Conservation (phyloP, 2,113 vertebrate species). For the Malurus alboscapulatus region DNA sequence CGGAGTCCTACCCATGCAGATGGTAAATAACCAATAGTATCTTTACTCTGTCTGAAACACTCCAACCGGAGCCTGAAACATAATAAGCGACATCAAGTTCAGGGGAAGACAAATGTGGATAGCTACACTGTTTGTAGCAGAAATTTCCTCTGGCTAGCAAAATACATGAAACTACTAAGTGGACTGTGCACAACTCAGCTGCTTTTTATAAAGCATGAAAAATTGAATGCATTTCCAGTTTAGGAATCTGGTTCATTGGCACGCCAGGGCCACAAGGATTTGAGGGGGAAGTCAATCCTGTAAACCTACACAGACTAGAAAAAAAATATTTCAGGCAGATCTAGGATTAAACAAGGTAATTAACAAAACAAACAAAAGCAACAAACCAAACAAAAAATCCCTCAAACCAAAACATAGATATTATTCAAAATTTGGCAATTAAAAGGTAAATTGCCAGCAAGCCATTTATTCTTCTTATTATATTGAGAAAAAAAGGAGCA, state of each 20-base stretch:
- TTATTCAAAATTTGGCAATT: not conserved
- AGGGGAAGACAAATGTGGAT: not conserved
- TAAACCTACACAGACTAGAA: not conserved
- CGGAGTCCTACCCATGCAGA: not conserved
- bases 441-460: not conserved
- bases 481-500: not conserved
- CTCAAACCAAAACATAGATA: accelerated
- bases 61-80: not conserved
- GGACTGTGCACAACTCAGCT: not conserved
- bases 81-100: not conserved
- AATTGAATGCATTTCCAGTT: not conserved
- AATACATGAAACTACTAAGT: not conserved
- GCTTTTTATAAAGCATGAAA: not conserved
- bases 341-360: not conserved
- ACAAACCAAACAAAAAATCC: not conserved
- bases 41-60: not conserved
- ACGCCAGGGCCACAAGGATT: not conserved
- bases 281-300: not conserved
- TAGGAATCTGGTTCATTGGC: not conserved
- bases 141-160: not conserved
- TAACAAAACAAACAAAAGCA: not conserved
- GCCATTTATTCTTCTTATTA: not conserved
- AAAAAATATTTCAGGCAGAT: not conserved
- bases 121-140: not conserved
- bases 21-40: not conserved